Percentiles rank a stretch among this genome's conserved stretches.
Conservation (phyloP, 2,113 vertebrate species). For the Toxostoma redivivum region DNA sequence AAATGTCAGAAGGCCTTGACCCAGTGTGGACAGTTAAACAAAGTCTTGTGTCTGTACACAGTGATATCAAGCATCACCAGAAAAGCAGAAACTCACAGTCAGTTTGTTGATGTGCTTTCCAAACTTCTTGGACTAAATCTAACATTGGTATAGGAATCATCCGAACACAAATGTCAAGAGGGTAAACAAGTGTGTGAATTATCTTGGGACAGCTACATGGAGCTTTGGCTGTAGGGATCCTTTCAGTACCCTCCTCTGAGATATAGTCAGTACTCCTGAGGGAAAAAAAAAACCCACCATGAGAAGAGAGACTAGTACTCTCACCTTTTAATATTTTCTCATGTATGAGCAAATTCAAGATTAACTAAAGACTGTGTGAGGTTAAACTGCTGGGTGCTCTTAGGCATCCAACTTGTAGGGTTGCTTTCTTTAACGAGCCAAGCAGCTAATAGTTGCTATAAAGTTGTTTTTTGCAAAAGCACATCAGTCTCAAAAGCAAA, state of each 20-base stretch:
- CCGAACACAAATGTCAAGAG: background rate
- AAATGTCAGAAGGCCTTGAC: background rate
- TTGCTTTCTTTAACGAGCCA: too few relatives aligned
- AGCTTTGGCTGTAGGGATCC: background rate
- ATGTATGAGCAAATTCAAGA: background rate
- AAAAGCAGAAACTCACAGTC: background rate
- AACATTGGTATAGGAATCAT: background rate
- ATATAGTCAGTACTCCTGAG: background rate
- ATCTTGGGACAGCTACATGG: background rate
- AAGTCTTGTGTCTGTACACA: background rate
- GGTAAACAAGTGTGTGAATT: background rate
- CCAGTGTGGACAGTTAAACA: background rate
- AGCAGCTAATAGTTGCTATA: too few relatives aligned
- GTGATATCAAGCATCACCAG: background rate
- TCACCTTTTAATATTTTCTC: background rate
- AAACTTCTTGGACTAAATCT: background rate
- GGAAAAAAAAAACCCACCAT: accelerated
- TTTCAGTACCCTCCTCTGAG: background rate
- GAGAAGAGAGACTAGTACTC: background rate
- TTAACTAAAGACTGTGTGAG: background rate
- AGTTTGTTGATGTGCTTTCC: background rate
- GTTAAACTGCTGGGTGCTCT: too few relatives aligned
- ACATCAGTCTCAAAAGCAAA: too few relatives aligned
- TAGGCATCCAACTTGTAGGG: too few relatives aligned
- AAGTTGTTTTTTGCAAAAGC: too few relatives aligned